These are phyloP conservation scores for Darevskia nairensis DNA, from an alignment of 2,797 vertebrate genomes.

Conservation along the genomic window DNA sequence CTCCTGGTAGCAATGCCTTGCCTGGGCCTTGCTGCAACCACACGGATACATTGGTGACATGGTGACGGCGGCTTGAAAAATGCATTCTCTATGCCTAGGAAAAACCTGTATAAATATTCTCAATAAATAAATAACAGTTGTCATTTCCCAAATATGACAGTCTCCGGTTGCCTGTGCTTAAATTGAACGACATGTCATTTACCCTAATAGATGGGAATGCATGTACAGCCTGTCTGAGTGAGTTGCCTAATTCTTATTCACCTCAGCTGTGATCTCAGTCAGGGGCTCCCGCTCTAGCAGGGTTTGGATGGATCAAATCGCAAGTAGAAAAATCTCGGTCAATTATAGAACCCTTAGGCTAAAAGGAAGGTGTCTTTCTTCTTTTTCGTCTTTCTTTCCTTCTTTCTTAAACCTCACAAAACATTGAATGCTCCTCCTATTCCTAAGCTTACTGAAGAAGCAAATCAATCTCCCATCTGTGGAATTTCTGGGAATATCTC, in stretches of 20 bases:
- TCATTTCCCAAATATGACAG: conserved; percentile 84
- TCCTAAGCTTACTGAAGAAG: conserved; percentile 70
- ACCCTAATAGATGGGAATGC: conserved; percentile 83
- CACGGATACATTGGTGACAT: neutral
- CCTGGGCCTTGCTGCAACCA: conserved; percentile 32
- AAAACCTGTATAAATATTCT: conserved; percentile 81
- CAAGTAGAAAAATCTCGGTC: conserved; percentile 79
- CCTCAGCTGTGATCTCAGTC: conserved; percentile 79
- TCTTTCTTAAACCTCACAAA: conserved; percentile 40
- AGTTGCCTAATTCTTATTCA: conserved; percentile 83
- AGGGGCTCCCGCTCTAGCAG: conserved; percentile 81
- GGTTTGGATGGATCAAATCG: conserved; percentile 84
- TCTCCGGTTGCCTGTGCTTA: conserved; percentile 81
- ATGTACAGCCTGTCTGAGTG: conserved; percentile 73
- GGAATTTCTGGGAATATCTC: conserved; percentile 83
- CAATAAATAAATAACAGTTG: conserved; percentile 86
- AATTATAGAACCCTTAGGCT: conserved; percentile 81
- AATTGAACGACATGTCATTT: conserved; percentile 81
- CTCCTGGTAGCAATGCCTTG: neutral
- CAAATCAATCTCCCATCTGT: conserved; percentile 76
- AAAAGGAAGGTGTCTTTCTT: conserved; percentile 69
- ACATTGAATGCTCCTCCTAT: conserved; percentile 65
- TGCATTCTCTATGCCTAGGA: conserved; percentile 72
- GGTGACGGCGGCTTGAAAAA: conserved; percentile 68
- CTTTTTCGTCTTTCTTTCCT: neutral